Evolutionary conservation across 1,140 invertebrate genomes (phyloP).

Genomic region (Leptoteleia sp.): DNA sequence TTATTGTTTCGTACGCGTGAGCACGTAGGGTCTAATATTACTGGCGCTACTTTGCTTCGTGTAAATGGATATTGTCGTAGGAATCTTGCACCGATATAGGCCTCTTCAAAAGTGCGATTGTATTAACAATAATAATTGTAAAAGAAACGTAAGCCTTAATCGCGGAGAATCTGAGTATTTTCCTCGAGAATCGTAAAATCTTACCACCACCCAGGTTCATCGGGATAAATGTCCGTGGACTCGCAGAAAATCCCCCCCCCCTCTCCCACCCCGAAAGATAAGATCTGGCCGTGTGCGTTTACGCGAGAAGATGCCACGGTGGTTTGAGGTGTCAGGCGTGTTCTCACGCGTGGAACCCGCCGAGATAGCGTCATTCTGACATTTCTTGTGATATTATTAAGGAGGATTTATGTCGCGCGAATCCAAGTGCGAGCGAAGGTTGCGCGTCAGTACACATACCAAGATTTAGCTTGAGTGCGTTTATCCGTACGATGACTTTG

Average conservation of each 20-base stretch:
- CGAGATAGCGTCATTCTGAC: slow-evolving; percentile 74
- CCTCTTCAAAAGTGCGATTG: neutral
- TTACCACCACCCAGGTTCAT: slow-evolving; percentile 60
- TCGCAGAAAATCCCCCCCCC: slow-evolving; percentile 59
- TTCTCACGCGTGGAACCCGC: slow-evolving; percentile 73
- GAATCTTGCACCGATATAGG: too few species aligned
- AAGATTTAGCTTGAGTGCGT: slow-evolving; percentile 10
- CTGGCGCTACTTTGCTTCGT: too few species aligned
- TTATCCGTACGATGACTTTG: slow-evolving; percentile 8
- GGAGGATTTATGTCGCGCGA: slow-evolving; percentile 74
- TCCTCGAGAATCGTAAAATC: slow-evolving; percentile 43
- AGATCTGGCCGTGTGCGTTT: slow-evolving; percentile 69
- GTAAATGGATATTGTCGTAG: too few species aligned
- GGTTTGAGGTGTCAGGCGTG: slow-evolving; percentile 74
- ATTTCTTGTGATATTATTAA: slow-evolving; percentile 76
- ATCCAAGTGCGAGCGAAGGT: slow-evolving; percentile 48
- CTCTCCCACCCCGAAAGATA: slow-evolving; percentile 68
- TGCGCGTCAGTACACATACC: slow-evolving; percentile 10
- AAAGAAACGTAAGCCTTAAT: slow-evolving; percentile 17
- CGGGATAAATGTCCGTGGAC: slow-evolving; percentile 60
- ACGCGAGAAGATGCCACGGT: slow-evolving; percentile 58
- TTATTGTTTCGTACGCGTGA: too few species aligned
- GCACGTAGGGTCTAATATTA: too few species aligned
- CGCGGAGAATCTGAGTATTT: slow-evolving; percentile 25
- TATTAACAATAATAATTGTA: slow-evolving; percentile 7